Conservation (phyloP, 2,113 vertebrate genomes). For the Cranoglanis bouderius region DNA sequence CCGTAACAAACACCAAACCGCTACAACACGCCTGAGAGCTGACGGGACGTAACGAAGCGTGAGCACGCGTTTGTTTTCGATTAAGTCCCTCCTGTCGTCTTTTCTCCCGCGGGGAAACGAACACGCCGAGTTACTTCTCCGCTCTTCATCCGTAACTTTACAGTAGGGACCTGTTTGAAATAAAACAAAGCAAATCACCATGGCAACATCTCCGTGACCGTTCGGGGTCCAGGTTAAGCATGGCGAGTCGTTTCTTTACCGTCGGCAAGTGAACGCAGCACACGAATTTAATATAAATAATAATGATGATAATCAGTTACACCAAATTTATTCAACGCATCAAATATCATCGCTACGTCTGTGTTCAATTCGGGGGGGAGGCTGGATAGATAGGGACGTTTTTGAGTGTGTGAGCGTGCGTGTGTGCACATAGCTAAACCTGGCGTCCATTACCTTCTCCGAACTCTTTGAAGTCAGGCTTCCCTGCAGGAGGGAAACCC, state of each 20-base stretch:
- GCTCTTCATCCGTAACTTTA: background rate
- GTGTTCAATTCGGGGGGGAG: no score
- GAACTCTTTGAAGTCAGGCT: constrained; percentile 56
- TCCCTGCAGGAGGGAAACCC: constrained; percentile 59
- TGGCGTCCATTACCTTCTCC: constrained; percentile 61
- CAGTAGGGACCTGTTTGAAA: background rate
- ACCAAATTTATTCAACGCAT: background rate
- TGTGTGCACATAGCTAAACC: constrained; percentile 54
- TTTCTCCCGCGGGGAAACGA: background rate
- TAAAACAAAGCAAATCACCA: no score
- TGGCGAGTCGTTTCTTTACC: background rate
- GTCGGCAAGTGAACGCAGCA: background rate
- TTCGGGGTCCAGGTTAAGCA: background rate
- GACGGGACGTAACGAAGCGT: background rate
- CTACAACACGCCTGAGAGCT: background rate
- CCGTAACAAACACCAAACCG: background rate
- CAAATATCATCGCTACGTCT: background rate
- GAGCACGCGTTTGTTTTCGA: background rate
- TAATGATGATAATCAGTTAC: background rate
- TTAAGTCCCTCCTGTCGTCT: background rate
- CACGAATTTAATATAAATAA: background rate
- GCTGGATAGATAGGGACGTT: background rate
- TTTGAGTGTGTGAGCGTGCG: constrained; percentile 2
- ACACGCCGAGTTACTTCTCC: background rate
- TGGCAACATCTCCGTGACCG: background rate